Conservation (phyloP, 2,888 invertebrate species). For the Drosophila planitibia region DNA sequence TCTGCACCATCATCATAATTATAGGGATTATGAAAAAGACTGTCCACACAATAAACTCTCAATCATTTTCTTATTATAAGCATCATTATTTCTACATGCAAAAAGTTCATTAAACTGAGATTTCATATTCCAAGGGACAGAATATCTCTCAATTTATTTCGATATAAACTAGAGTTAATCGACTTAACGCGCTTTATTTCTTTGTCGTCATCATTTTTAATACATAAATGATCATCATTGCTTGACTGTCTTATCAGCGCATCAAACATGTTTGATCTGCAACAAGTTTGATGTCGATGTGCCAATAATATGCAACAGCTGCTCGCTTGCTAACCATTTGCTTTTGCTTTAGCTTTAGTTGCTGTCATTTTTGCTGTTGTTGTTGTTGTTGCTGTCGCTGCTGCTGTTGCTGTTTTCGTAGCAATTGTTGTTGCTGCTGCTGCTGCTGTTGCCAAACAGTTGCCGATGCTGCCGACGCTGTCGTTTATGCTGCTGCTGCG, state of each 20-base stretch:
- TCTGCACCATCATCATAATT: neutral
- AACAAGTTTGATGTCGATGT: conserved; percentile 64
- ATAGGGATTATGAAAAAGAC: neutral
- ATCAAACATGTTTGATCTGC: conserved; percentile 63
- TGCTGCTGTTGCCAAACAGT: conserved; percentile 56
- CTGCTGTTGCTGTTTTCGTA: neutral
- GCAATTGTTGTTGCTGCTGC: conserved; percentile 24
- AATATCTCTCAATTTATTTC: neutral
- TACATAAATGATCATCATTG: neutral
- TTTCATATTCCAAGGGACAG: neutral
- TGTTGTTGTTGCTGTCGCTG: neutral
- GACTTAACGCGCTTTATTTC: neutral
- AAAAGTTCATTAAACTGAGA: neutral
- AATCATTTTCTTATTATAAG: neutral
- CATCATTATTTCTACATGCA: neutral
- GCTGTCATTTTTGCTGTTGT: conserved; percentile 32
- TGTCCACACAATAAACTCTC: too few relatives aligned
- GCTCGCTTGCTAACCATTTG: conserved; percentile 35
- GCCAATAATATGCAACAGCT: conserved; percentile 73
- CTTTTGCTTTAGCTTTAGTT: conserved; percentile 14
- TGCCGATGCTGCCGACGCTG: conserved; percentile 41
- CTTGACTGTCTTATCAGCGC: conserved; percentile 57
- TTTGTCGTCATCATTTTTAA: neutral
- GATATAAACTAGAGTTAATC: neutral
- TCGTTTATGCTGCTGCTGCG: conserved; percentile 22